These are phyloP conservation scores for Sparidentex hasta DNA, from an alignment of 2,797 vertebrate genomes.

Conservation along the genomic window DNA sequence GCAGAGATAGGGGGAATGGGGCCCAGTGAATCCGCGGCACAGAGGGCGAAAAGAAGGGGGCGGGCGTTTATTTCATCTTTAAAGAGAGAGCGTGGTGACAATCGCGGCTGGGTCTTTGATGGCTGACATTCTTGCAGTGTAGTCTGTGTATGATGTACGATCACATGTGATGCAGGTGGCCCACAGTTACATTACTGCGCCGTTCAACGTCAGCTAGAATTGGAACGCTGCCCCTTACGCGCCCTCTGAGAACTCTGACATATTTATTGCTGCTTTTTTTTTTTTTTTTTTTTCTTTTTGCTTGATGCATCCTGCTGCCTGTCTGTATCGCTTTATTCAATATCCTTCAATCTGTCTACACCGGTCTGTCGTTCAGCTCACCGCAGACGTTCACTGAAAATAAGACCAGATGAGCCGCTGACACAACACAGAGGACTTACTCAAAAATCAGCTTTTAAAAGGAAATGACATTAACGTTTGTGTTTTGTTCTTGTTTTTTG, in stretches of 20 bases:
- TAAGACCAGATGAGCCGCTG: constrained; percentile 28
- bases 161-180: constrained; percentile 9
- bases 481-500: background rate
- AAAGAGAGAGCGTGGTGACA: constrained; percentile 31
- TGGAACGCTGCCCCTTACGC: background rate
- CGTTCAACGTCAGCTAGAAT: constrained; percentile 1
- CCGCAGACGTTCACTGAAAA: constrained; percentile 22
- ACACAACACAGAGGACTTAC: background rate
- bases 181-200: constrained; percentile 4
- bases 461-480: background rate
- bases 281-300: background rate
- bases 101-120: constrained; percentile 38
- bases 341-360: constrained; percentile 23
- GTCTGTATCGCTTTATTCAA: constrained; percentile 23
- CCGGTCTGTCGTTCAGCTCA: constrained; percentile 20
- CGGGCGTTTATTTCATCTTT: constrained; percentile 42
- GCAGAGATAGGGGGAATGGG: constrained; percentile 62
- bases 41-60: constrained; percentile 42
- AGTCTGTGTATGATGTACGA: constrained; percentile 24
- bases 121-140: constrained; percentile 19
- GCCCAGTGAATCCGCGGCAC: constrained; percentile 61
- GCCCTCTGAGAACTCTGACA: constrained; percentile 11
- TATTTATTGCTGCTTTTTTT: constrained; percentile 7
- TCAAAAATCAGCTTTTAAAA: constrained; percentile 16
- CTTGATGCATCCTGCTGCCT: constrained; percentile 9